Conservation (phyloP, 2,113 vertebrate genomes). For the Cichladusa arquata region DNA sequence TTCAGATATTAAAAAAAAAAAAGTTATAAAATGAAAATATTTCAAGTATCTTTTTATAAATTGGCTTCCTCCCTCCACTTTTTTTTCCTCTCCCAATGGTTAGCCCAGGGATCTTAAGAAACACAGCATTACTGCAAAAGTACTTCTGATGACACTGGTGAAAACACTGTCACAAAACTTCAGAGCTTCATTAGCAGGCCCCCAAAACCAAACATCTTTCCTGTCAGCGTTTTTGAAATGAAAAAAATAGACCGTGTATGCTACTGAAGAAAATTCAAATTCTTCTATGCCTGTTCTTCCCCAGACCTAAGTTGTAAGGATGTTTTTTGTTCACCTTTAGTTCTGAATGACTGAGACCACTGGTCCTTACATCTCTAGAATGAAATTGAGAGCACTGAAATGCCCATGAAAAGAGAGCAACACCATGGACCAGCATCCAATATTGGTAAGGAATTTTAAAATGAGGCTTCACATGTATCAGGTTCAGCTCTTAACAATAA, state of each 20-base stretch:
- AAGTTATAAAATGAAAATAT: neutral
- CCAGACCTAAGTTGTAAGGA: neutral
- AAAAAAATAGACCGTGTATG: neutral
- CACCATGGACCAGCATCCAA: rapidly evolving
- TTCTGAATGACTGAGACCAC: neutral
- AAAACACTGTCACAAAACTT: neutral
- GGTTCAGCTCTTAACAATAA: constrained; percentile 5
- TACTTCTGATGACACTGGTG: neutral
- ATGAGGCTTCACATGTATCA: neutral
- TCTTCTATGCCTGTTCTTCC: neutral
- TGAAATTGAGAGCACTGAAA: neutral
- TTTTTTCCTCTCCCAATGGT: neutral
- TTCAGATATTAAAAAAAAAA: neutral
- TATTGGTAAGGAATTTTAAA: neutral
- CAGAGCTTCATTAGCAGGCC: neutral
- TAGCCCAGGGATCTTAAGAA: neutral
- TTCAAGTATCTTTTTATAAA: neutral
- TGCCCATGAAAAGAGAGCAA: neutral
- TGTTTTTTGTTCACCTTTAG: neutral
- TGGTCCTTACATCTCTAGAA: neutral
- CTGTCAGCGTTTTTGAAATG: neutral
- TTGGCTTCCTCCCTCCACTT: rapidly evolving
- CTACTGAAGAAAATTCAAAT: neutral
- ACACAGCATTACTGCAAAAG: neutral
- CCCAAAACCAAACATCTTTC: neutral